Conservation (phyloP, 2,888 invertebrate species). For the Orchesellides sinensis region DNA sequence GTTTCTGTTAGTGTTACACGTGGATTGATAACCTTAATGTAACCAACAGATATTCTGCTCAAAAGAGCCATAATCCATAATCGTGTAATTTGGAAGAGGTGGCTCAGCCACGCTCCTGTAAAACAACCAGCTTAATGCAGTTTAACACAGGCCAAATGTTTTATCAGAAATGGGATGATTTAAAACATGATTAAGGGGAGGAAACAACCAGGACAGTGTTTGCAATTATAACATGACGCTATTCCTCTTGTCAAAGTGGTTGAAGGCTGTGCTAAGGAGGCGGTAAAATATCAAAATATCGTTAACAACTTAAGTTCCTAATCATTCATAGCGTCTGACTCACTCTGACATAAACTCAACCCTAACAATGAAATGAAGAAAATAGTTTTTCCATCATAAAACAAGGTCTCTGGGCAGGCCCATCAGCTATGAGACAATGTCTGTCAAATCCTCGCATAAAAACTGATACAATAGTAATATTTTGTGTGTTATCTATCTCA, state of each 20-base stretch:
- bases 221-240: constrained; percentile 48
- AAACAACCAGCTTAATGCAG: neutral
- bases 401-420: constrained; percentile 40
- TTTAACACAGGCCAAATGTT: neutral
- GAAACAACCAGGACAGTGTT: constrained; percentile 38
- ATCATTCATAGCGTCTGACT: constrained; percentile 14
- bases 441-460: constrained; percentile 35
- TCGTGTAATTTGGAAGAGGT: neutral
- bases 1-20: constrained; percentile 16
- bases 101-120: neutral
- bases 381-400: neutral
- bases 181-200: constrained; percentile 36
- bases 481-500: neutral
- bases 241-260: constrained; percentile 40
- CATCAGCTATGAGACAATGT: constrained; percentile 26
- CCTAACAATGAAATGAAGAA: constrained; percentile 17
- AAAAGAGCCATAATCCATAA: constrained; percentile 5
- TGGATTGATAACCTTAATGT: constrained; percentile 27
- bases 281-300: constrained; percentile 37
- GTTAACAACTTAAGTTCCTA: constrained; percentile 25
- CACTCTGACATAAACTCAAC: neutral
- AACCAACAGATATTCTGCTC: too few species aligned
- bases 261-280: constrained; percentile 25
- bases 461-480: constrained; percentile 23
- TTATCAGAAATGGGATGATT: constrained; percentile 4